These are phyloP conservation scores for Grallaria varia DNA, from an alignment of 2,113 vertebrate genomes.

Conservation along the genomic window DNA sequence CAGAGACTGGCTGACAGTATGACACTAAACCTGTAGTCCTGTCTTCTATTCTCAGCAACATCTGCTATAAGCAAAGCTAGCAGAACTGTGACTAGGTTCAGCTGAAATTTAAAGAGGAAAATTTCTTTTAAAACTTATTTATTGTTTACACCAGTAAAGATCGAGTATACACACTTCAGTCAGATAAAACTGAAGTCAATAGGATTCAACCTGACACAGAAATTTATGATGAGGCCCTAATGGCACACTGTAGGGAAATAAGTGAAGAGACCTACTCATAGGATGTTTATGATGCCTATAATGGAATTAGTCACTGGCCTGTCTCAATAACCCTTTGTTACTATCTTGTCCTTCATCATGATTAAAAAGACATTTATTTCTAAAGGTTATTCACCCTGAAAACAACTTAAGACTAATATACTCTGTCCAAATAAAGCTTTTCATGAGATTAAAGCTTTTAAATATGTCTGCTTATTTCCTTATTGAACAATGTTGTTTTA, in stretches of 20 bases:
- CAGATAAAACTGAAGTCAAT: not conserved
- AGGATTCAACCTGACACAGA: not conserved
- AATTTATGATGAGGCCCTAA: not conserved
- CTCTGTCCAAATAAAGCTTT: conserved; percentile 42
- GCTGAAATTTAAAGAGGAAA: not conserved
- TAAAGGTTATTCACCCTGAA: conserved; percentile 45
- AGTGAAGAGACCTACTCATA: not conserved
- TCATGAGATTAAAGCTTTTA: conserved; percentile 63
- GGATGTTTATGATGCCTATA: not conserved
- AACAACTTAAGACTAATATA: conserved; percentile 51
- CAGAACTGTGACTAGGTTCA: not conserved
- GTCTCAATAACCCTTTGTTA: not conserved
- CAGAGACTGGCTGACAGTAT: not conserved
- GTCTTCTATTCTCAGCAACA: not conserved
- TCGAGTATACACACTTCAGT: not conserved
- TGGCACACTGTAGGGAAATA: not conserved
- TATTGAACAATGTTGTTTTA: conserved; percentile 22
- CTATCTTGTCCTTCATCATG: not conserved
- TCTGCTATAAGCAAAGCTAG: not conserved
- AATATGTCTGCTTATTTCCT: conserved; percentile 49
- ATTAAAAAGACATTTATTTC: conserved; percentile 25
- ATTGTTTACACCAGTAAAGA: not conserved
- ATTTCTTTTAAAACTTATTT: not conserved
- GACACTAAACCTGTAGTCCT: not conserved
- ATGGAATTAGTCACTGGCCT: not conserved